phyloP scores from a whole-genome alignment of 2,888 invertebrate genomes.

The Lepidocyrtoides sp. region DNA sequence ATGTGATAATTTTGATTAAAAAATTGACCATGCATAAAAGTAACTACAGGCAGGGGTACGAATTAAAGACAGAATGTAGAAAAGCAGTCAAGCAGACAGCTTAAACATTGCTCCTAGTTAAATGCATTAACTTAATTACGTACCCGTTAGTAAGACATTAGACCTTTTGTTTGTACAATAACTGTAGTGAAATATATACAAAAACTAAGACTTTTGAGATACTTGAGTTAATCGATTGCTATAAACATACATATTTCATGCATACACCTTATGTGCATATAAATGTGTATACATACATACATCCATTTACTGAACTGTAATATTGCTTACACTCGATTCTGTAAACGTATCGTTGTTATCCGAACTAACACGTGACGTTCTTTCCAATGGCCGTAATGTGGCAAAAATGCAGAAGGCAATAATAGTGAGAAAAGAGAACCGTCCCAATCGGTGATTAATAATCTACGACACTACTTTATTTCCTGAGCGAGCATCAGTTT shows the following conservation, averaged over 20 bases:
- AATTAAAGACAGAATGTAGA: not conserved
- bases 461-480: conserved; percentile 62
- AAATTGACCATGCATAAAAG: not conserved
- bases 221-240: conserved; percentile 55
- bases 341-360: not conserved
- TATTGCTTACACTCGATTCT: not conserved
- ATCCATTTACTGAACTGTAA: not conserved
- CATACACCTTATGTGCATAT: no score
- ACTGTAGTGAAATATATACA: no score
- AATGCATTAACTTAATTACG: conserved; percentile 13
- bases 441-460: conserved; percentile 70
- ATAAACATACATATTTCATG: conserved; percentile 49
- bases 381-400: not conserved
- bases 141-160: not conserved
- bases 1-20: not conserved
- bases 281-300: no score
- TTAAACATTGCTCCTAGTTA: conserved; percentile 22
- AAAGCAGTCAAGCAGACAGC: not conserved
- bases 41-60: not conserved
- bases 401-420: not conserved
- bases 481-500: conserved; percentile 57
- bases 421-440: conserved; percentile 21
- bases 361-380: not conserved
- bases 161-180: no score
- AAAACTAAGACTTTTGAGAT: no score